These are phyloP conservation scores for Habropoda laboriosa DNA, from an alignment of 1,140 invertebrate genomes.

Conservation along the genomic window DNA sequence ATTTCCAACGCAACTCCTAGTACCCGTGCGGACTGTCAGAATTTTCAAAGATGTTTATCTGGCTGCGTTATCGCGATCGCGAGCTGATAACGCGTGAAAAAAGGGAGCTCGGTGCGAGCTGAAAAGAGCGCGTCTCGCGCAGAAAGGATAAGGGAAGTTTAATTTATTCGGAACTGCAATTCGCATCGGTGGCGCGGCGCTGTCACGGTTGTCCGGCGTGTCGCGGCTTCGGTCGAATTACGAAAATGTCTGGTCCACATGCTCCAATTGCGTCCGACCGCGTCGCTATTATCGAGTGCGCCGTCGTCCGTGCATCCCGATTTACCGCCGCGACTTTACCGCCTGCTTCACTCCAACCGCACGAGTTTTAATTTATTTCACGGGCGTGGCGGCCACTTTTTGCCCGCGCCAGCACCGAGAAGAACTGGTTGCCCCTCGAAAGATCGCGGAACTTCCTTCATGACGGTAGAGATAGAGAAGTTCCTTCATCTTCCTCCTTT, in stretches of 20 bases:
- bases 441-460: neutral
- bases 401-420: neutral
- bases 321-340: neutral
- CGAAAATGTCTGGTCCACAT: constrained; percentile 18
- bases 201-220: constrained; percentile 17
- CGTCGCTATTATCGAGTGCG: constrained; percentile 10
- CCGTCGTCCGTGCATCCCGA: neutral
- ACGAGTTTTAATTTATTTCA: constrained; percentile 19
- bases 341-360: neutral
- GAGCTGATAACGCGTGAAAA: neutral
- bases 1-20: neutral
- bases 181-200: neutral
- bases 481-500: neutral
- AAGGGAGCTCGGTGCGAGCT: neutral
- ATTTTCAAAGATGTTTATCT: neutral
- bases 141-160: neutral
- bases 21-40: neutral
- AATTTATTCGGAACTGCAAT: constrained; percentile 27
- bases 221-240: constrained; percentile 2
- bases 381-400: neutral
- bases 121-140: neutral
- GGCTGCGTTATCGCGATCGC: neutral
- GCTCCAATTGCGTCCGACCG: neutral
- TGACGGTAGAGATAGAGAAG: neutral
- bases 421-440: neutral